phyloP scores from a whole-genome alignment of 2,113 vertebrate genomes.

The Coptodon rendalli region DNA sequence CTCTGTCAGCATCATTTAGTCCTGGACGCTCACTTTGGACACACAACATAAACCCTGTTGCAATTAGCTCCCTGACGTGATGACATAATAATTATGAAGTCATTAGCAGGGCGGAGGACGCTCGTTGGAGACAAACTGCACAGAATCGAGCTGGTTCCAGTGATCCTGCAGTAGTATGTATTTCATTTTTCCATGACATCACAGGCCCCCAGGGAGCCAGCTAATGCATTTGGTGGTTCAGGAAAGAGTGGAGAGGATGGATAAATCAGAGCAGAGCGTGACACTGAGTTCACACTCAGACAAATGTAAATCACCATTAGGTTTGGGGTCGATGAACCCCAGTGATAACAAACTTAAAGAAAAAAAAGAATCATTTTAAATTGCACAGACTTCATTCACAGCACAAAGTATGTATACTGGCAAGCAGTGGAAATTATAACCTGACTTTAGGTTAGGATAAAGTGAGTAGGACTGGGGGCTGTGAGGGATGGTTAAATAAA shows the following conservation, averaged over 20 bases:
- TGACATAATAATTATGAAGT: slow-evolving; percentile 17
- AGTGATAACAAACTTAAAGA: not conserved
- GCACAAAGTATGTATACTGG: not conserved
- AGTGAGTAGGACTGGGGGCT: not conserved
- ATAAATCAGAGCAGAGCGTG: not conserved
- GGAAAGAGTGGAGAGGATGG: not conserved
- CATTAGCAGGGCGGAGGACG: slow-evolving; percentile 19
- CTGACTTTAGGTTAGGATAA: not conserved
- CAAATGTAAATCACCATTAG: not conserved
- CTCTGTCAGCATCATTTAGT: slow-evolving; percentile 1
- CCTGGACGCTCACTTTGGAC: not conserved
- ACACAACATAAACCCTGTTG: slow-evolving; percentile 6
- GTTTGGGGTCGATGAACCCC: not conserved
- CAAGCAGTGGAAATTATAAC: not conserved
- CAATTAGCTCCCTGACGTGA: slow-evolving; percentile 10
- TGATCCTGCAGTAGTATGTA: not conserved
- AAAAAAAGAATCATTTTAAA: not conserved
- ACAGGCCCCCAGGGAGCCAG: not conserved
- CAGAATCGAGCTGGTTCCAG: not conserved
- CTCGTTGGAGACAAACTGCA: not conserved
- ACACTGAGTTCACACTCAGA: not conserved
- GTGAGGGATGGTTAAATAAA: not conserved
- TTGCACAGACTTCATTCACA: not conserved
- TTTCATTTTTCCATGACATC: slow-evolving; percentile 52
- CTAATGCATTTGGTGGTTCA: not conserved